These are phyloP conservation scores for Aplidium turbinatum DNA, from an alignment of 23 tunicate species.

Conservation along the genomic window DNA sequence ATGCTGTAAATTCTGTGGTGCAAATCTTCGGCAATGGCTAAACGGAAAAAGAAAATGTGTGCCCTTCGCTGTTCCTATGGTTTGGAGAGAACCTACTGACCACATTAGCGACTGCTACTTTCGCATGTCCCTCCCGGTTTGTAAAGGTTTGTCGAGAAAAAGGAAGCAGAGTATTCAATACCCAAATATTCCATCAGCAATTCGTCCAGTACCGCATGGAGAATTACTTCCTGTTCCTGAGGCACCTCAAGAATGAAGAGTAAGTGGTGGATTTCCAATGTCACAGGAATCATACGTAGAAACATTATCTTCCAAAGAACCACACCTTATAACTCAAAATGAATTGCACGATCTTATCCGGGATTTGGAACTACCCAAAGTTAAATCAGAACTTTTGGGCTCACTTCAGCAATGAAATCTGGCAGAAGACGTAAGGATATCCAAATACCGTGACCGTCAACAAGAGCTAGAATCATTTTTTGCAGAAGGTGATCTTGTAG, in stretches of 20 bases:
- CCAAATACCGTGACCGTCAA: constrained; percentile 40
- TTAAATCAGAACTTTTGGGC: constrained; percentile 31
- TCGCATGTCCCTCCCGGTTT: constrained; percentile 14
- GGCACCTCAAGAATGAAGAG: constrained; percentile 37
- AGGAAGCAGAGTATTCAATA: constrained; percentile 10
- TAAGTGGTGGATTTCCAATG: constrained; percentile 26
- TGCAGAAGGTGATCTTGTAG: constrained; percentile 14
- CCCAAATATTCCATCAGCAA: constrained; percentile 19
- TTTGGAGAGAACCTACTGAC: constrained; percentile 31
- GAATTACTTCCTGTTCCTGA: constrained; percentile 15
- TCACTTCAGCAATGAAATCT: constrained; percentile 45
- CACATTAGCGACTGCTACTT: constrained; percentile 28
- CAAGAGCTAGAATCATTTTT: constrained; percentile 30
- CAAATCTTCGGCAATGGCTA: constrained; percentile 38
- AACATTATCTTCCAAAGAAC: constrained; percentile 3
- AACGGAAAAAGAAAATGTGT: constrained; percentile 21
- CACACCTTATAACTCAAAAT: constrained; percentile 31
- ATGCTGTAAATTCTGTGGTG: constrained; percentile 33
- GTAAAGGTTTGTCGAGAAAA: constrained; percentile 17
- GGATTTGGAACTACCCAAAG: constrained; percentile 34
- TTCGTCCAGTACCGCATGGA: constrained; percentile 33
- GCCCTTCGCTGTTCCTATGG: constrained; percentile 48
- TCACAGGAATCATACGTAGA: constrained; percentile 23
- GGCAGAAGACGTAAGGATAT: constrained; percentile 21
- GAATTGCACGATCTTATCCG: constrained; percentile 30